Conservation (phyloP, 2,113 vertebrate species). For the Gopherus evgoodei region DNA sequence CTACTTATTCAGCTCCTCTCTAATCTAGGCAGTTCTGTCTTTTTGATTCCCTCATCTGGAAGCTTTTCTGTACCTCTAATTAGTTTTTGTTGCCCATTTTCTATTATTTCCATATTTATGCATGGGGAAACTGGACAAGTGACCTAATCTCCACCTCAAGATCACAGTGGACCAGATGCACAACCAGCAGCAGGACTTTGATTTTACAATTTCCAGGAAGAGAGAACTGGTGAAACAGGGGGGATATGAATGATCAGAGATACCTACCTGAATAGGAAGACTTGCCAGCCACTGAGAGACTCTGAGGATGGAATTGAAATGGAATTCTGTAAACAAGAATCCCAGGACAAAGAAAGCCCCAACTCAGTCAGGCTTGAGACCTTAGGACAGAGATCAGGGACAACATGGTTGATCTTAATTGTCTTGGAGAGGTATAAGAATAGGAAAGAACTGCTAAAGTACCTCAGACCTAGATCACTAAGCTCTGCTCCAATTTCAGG, state of each 20-base stretch:
- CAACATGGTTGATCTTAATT: background rate
- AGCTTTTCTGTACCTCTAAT: background rate
- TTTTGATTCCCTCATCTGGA: background rate
- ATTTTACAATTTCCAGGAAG: background rate
- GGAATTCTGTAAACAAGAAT: background rate
- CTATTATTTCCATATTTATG: fast-evolving
- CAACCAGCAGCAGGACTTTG: background rate
- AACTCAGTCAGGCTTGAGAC: background rate
- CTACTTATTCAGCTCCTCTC: background rate
- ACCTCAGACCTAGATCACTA: background rate
- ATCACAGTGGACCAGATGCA: background rate
- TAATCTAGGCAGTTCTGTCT: background rate
- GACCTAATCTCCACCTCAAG: background rate
- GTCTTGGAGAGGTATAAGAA: background rate
- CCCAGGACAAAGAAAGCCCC: background rate
- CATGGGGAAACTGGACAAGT: background rate
- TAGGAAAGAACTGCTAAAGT: background rate
- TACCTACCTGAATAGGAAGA: background rate
- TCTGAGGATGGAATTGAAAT: background rate
- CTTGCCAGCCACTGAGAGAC: background rate
- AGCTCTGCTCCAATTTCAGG: background rate
- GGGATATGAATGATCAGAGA: background rate
- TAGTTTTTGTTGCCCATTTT: background rate
- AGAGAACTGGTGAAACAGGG: background rate
- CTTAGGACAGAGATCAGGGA: background rate